These are phyloP conservation scores for Zaprionus capensis DNA, from an alignment of 1,140 invertebrate genomes.

Conservation along the genomic window DNA sequence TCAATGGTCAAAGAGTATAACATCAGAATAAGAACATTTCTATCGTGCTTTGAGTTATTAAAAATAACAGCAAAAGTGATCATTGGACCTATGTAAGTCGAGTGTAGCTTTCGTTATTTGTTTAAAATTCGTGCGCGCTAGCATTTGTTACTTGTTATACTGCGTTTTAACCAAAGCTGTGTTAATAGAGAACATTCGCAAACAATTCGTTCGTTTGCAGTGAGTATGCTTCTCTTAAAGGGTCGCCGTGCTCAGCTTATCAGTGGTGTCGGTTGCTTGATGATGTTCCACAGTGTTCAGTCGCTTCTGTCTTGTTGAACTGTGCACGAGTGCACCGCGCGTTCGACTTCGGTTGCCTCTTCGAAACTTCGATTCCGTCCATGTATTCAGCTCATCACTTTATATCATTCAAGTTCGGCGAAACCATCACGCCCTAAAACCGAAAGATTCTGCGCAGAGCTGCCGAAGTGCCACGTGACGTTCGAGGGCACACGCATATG, in stretches of 20 bases:
- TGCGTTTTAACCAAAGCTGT: no score
- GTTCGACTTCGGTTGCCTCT: not conserved
- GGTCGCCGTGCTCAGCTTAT: slow-evolving; percentile 29
- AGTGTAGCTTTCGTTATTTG: no score
- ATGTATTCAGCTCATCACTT: slow-evolving; percentile 4
- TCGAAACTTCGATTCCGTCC: slow-evolving; percentile 18
- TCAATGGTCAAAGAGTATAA: no score
- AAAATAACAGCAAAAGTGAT: no score
- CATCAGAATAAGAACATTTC: no score
- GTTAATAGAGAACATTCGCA: no score
- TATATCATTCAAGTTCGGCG: slow-evolving; percentile 44
- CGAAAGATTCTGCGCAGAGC: not conserved
- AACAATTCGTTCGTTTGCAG: no score
- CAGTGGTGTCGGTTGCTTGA: not conserved
- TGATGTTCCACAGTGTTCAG: slow-evolving; percentile 27
- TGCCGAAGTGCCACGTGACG: not conserved
- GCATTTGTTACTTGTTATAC: no score
- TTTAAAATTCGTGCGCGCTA: no score
- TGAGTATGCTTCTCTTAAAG: slow-evolving; percentile 14
- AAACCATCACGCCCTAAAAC: not conserved
- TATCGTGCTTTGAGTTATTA: no score
- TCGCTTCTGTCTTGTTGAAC: slow-evolving; percentile 31
- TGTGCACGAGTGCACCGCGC: slow-evolving; percentile 23
- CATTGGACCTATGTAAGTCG: no score
- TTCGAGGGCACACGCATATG: not conserved